phyloP scores from a whole-genome alignment of 2,113 vertebrate species.

The Steatornis caripensis region DNA sequence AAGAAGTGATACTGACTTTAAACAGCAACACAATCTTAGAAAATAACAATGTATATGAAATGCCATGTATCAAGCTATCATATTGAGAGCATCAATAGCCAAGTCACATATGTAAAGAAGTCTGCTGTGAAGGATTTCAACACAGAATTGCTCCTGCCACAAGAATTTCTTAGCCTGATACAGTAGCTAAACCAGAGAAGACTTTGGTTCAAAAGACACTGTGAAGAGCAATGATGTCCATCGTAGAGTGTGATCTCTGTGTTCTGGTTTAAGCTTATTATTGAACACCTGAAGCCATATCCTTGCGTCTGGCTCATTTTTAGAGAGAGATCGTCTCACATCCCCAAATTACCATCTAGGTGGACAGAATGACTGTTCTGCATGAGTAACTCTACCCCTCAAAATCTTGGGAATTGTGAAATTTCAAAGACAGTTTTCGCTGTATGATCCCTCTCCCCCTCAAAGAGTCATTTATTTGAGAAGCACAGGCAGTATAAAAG shows the following conservation, averaged over 20 bases:
- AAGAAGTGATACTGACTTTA: not conserved
- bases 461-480: not conserved
- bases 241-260: not conserved
- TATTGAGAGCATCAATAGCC: not conserved
- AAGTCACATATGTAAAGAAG: not conserved
- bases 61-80: not conserved
- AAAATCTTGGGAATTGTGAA: not conserved
- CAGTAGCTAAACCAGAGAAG: not conserved
- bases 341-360: not conserved
- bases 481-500: not conserved
- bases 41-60: not conserved
- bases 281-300: not conserved
- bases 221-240: not conserved
- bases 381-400: not conserved
- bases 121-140: not conserved
- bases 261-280: not conserved
- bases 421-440: not conserved
- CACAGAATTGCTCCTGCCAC: not conserved
- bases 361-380: not conserved
- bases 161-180: not conserved
- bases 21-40: not conserved
- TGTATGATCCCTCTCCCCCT: not conserved
- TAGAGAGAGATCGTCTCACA: not conserved
- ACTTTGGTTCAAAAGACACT: not conserved
- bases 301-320: not conserved